A percentile compares a stretch with the other conserved stretches of the same genome.
phyloP scores from a whole-genome alignment of 2,797 vertebrate species.

The Ciconia nigra region DNA sequence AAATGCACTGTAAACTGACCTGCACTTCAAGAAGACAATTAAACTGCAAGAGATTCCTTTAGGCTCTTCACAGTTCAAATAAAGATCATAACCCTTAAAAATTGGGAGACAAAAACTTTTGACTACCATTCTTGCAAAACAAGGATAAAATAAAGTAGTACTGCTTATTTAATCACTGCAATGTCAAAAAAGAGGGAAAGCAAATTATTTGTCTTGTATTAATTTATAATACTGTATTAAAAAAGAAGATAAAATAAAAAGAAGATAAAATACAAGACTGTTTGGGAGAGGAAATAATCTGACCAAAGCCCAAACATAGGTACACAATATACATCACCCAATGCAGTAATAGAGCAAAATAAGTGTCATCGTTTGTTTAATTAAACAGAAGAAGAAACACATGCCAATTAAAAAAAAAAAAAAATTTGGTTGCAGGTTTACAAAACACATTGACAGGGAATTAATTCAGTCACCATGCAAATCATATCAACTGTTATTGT shows the following conservation, averaged over 20 bases:
- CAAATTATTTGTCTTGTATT: not conserved
- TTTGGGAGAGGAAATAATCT: not conserved
- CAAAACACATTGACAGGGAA: not conserved
- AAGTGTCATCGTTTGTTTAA: not conserved
- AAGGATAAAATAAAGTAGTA: not conserved
- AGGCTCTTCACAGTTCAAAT: not conserved
- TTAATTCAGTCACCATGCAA: not conserved
- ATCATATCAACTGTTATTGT: not conserved
- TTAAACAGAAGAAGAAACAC: not conserved
- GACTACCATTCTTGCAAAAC: not conserved
- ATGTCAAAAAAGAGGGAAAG: not conserved
- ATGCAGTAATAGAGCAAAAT: not conserved
- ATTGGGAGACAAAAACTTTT: not conserved
- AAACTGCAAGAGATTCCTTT: not conserved
- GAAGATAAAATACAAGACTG: not conserved
- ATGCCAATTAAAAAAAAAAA: not conserved
- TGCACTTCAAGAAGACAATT: not conserved
- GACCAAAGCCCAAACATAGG: not conserved
- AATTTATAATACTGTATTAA: not conserved
- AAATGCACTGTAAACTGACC: not conserved
- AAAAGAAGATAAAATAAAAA: not conserved
- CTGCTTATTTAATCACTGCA: not conserved
- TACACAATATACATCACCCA: not conserved
- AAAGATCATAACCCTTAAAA: not conserved
- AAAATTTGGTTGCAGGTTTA: not conserved